Evolutionary conservation across 92 coral and sea anemone genomes (phyloP), one percentile per base, ranked within the genome.

Genomic region (Umimayanthus chanpuru): DNA sequence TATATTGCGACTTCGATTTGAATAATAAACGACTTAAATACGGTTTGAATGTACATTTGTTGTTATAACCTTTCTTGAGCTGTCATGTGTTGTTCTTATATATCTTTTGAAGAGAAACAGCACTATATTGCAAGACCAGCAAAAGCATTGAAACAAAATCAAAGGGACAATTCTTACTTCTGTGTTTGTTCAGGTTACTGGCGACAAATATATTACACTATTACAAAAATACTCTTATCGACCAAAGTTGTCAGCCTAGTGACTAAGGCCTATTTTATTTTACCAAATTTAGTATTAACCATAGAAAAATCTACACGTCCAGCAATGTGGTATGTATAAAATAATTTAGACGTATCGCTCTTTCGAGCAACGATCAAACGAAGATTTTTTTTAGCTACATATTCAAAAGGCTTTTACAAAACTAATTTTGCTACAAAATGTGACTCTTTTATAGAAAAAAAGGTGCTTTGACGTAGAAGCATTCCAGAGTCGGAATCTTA

Each of bases 391-490:
- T 85, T 55, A 85, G 58, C 73, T 36, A 47, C 71, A 88, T 90
- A 80, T 93, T 91, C 73, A 76, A 91, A 87, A 89, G 88, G 91
- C 88, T 94, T 91, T 90, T 97, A 97, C 92, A 97, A 97, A 97
- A 95, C 99, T 97, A 97, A 88, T 90, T 86, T 94, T 89, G 81
- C 99, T 97, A 97, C 97, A 97, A 97, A 97, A 95, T 61, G 91
- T 67, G 81, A 36, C 76, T 91, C 85, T 73, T 70, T 78, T 81
- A 88, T 95, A 89, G 90, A 94, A 96, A 94, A 91, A 81, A 91
- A 88, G 65, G 56, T 89, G 78, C 67, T 26, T 72, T 39, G 15
- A 53, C 8, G 79, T 88, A 47, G 5, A 15, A 66, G 74, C 15
- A 40, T 30, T 78, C 41, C 55, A 23, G 56, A n/a, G 32, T 58